Percentiles rank a stretch among this genome's conserved stretches.
phyloP scores from a whole-genome alignment of 2,797 vertebrate species.

The Botia kubotai region DNA sequence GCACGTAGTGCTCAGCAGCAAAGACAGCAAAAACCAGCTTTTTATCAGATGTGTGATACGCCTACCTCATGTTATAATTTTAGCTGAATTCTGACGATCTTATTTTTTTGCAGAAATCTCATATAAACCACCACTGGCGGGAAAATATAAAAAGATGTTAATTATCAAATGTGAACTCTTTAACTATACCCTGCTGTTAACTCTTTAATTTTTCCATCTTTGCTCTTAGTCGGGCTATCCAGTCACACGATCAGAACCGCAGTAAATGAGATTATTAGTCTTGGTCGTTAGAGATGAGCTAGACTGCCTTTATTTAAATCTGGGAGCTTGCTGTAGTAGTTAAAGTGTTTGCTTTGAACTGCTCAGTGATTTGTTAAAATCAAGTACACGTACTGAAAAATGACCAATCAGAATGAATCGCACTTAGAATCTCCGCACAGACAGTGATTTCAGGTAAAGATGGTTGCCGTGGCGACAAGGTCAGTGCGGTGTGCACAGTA shows the following conservation, averaged over 20 bases:
- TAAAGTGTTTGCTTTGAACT: slow-evolving; percentile 1
- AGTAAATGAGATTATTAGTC: slow-evolving; percentile 6
- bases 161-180: background rate
- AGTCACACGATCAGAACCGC: background rate
- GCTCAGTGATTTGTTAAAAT: slow-evolving; percentile 32
- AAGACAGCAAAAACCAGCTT: background rate
- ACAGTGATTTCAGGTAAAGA: slow-evolving; percentile 67
- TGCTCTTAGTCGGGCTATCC: background rate
- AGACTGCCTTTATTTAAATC: slow-evolving; percentile 15
- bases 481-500: slow-evolving; percentile 59
- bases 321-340: slow-evolving; percentile 1
- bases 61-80: background rate
- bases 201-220: background rate
- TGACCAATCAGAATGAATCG: slow-evolving; percentile 38
- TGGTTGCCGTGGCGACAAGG: slow-evolving; percentile 67
- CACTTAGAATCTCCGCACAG: slow-evolving; percentile 48
- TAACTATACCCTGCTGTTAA: too few relatives aligned
- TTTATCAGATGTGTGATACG: too few relatives aligned
- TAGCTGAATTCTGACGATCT: background rate
- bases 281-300: background rate
- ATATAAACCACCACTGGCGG: background rate
- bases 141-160: background rate
- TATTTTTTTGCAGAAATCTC: background rate
- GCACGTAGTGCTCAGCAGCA: background rate
- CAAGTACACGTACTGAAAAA: slow-evolving; percentile 11